Conservation (phyloP, 2,113 vertebrate genomes). For the Hydropotes inermis region DNA sequence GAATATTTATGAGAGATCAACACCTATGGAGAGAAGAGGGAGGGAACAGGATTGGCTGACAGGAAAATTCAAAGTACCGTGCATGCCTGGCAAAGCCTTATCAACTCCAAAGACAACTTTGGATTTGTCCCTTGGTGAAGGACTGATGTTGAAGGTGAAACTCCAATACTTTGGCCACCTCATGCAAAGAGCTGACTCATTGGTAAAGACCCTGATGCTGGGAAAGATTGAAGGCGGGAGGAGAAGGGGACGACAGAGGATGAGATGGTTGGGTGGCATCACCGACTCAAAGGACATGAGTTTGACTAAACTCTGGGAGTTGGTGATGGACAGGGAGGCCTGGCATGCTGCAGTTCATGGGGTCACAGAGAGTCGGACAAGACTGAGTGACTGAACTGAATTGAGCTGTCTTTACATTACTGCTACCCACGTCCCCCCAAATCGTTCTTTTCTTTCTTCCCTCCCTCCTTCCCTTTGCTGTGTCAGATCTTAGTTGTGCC, state of each 20-base stretch:
- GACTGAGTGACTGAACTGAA: not conserved
- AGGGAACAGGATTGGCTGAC: not conserved
- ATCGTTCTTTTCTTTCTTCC: not conserved
- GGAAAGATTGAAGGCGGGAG: not conserved
- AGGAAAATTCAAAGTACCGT: not conserved
- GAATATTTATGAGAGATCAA: not conserved
- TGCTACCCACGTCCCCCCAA: not conserved
- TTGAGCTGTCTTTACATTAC: not conserved
- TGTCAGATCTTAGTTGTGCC: not conserved
- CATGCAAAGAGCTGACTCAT: not conserved
- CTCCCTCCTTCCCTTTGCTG: not conserved
- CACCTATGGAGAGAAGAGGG: not conserved
- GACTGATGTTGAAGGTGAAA: not conserved
- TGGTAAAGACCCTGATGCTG: not conserved
- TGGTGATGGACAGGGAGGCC: not conserved
- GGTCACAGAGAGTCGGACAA: not conserved
- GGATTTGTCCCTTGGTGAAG: not conserved
- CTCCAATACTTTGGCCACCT: not conserved
- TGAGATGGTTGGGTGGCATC: not conserved
- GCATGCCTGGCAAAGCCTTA: not conserved
- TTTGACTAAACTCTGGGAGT: not conserved
- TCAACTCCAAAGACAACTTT: not conserved
- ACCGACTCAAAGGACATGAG: not conserved
- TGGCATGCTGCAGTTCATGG: not conserved
- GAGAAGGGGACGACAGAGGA: not conserved